Conservation (phyloP, 2,113 vertebrate species). For the Prunella fulvescens region DNA sequence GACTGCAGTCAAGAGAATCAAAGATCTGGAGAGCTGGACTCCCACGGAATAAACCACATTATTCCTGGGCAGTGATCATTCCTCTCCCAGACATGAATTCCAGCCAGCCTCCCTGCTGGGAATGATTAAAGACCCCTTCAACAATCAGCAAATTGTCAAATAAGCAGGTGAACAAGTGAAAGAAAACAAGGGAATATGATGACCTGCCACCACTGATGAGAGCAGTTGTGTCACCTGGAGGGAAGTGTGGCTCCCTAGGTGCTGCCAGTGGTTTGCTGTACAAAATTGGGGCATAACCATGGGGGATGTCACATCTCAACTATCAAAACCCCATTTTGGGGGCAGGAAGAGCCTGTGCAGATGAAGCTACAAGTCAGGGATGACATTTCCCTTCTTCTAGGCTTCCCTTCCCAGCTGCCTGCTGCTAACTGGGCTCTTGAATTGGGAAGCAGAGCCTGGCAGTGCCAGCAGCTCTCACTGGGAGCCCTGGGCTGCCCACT, state of each 20-base stretch:
- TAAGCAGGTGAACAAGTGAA: neutral
- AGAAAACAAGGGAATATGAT: neutral
- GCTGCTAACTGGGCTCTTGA: neutral
- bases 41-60: neutral
- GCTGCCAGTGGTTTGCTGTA: neutral
- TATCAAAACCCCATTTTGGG: neutral
- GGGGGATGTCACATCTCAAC: neutral
- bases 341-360: neutral
- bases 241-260: neutral
- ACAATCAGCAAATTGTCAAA: conserved; percentile 9
- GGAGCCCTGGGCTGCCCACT: neutral
- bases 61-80: neutral
- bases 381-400: neutral
- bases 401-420: neutral
- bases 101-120: neutral
- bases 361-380: neutral
- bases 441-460: neutral
- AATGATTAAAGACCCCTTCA: conserved; percentile 4
- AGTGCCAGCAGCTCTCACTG: neutral
- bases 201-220: neutral
- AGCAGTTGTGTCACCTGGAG: neutral
- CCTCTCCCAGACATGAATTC: neutral
- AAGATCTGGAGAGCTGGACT: neutral
- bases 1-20: conserved; percentile 16
- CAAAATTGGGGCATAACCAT: neutral